Conservation (phyloP, 2,888 invertebrate species). For the Ormyrus nitidulus region DNA sequence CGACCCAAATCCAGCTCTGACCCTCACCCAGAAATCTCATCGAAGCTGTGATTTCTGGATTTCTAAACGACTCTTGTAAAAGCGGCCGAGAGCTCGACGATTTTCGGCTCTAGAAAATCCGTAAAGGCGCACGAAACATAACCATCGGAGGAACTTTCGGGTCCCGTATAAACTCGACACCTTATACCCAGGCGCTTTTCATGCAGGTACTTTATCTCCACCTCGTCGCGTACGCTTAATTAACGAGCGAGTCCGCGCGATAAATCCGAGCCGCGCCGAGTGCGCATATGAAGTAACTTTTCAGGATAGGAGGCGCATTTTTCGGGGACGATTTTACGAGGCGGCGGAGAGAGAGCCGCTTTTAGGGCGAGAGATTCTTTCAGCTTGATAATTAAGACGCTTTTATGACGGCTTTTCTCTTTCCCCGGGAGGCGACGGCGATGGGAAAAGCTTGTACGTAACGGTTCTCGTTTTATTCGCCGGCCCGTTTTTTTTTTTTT, state of each 20-base stretch:
- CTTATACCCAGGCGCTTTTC: conserved; percentile 35
- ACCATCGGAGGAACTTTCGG: neutral
- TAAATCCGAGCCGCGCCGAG: conserved; percentile 35
- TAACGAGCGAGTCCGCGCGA: conserved; percentile 48
- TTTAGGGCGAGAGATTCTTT: neutral
- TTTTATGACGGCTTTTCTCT: too few species aligned
- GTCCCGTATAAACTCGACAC: conserved; percentile 40
- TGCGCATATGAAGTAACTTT: conserved; percentile 30
- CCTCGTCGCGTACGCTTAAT: conserved; percentile 33
- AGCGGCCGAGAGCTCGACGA: neutral
- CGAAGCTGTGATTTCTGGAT: too few species aligned
- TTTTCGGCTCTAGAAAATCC: neutral
- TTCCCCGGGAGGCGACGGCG: too few species aligned
- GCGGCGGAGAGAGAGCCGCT: conserved; percentile 1
- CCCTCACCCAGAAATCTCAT: too few species aligned
- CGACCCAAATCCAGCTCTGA: too few species aligned
- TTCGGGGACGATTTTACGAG: conserved; percentile 38
- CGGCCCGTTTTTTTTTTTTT: too few species aligned
- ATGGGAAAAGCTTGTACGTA: too few species aligned
- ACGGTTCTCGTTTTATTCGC: too few species aligned
- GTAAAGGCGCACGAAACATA: conserved; percentile 8
- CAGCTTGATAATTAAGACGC: too few species aligned
- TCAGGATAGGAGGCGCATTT: conserved; percentile 26
- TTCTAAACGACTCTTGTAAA: too few species aligned
- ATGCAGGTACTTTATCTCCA: conserved; percentile 47